phyloP scores from a whole-genome alignment of 2,797 vertebrate genomes.

The Sebastes iracundus region DNA sequence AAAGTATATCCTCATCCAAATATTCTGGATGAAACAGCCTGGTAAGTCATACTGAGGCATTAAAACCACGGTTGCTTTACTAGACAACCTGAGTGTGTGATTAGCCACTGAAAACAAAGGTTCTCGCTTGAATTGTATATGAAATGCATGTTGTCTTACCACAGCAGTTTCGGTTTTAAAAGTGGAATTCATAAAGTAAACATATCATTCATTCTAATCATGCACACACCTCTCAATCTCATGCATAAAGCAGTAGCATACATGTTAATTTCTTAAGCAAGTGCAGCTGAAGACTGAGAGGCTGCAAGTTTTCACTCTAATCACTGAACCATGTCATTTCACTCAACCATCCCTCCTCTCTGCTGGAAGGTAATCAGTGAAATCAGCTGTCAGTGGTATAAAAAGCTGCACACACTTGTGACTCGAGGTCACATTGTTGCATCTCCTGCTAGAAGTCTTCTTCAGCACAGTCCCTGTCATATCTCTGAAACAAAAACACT shows the following conservation, averaged over 20 bases:
- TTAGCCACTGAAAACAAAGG: not conserved
- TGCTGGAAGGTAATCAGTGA: not conserved
- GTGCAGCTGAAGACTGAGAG: not conserved
- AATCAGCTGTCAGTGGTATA: constrained; percentile 1
- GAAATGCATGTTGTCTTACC: not conserved
- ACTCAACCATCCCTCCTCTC: not conserved
- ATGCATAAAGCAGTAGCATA: not conserved
- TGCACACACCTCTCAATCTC: not conserved
- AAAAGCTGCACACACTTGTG: not conserved
- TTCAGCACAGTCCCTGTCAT: not conserved
- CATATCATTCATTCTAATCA: not conserved
- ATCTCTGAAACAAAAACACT: not conserved
- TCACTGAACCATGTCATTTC: constrained; percentile 25
- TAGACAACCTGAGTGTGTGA: not conserved
- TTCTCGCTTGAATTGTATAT: not conserved
- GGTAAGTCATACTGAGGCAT: not conserved
- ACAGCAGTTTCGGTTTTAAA: not conserved
- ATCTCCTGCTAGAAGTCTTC: not conserved
- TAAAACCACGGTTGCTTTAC: not conserved
- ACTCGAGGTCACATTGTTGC: not conserved
- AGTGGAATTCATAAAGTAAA: not conserved
- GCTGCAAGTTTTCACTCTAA: not conserved
- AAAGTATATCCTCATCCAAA: not conserved
- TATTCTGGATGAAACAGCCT: not conserved
- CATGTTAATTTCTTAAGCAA: not conserved